These are phyloP conservation scores for Circaetus cinerascens DNA, from an alignment of 2,113 vertebrate genomes.

Conservation along the genomic window DNA sequence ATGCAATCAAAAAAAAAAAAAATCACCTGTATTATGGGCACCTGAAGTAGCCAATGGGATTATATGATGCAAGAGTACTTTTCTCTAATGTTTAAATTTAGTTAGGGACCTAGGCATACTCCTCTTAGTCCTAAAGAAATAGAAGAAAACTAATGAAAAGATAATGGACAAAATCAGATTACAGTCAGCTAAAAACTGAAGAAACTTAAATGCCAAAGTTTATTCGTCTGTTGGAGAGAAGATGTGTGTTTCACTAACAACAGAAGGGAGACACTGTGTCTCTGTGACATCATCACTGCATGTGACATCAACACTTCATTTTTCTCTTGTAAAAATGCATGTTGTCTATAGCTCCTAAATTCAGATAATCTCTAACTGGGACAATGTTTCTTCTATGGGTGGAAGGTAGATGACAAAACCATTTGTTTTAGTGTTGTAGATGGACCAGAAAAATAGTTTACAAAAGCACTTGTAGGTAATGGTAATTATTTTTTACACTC, in stretches of 20 bases:
- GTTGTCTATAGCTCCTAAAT: neutral
- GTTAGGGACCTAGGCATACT: neutral
- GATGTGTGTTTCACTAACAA: neutral
- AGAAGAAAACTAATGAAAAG: neutral
- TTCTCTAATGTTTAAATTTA: neutral
- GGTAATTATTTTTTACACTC: neutral
- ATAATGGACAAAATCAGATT: neutral
- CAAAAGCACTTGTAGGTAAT: neutral
- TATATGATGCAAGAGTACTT: neutral
- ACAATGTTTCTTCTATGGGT: neutral
- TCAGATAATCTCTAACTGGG: neutral
- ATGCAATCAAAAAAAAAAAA: neutral
- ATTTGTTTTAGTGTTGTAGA: neutral
- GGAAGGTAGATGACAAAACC: neutral
- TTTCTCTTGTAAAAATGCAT: neutral
- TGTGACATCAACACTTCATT: neutral
- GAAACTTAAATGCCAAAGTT: neutral
- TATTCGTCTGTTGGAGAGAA: neutral
- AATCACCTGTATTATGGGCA: neutral
- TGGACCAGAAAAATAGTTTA: neutral
- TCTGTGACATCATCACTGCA: neutral
- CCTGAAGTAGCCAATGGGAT: neutral
- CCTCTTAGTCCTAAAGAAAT: neutral
- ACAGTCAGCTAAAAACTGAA: neutral
- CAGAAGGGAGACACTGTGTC: neutral